Conservation (phyloP, 1,140 invertebrate species). For the Drosophila nebulosa region DNA sequence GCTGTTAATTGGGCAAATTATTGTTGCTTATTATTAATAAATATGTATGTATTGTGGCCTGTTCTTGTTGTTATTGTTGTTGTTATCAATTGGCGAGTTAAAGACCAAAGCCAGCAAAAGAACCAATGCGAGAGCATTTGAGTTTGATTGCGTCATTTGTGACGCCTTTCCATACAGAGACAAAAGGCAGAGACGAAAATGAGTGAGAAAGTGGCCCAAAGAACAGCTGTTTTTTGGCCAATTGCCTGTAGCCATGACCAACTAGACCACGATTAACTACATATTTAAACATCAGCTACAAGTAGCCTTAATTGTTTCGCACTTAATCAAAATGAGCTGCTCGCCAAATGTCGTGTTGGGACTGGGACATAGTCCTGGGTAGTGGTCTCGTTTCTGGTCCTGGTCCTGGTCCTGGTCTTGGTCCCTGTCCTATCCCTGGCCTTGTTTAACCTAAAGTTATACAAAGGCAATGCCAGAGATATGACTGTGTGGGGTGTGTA, state of each 20-base stretch:
- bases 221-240: slow-evolving; percentile 56
- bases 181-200: too few relatives aligned
- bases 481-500: slow-evolving; percentile 21
- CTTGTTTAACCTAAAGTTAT: slow-evolving; percentile 54
- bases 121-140: neutral
- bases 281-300: slow-evolving; percentile 60
- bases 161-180: slow-evolving; percentile 22
- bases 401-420: neutral
- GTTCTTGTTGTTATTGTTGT: too few relatives aligned
- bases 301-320: slow-evolving; percentile 74
- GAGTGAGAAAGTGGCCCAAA: neutral
- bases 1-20: slow-evolving; percentile 12
- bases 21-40: slow-evolving; percentile 17
- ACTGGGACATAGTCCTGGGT: slow-evolving; percentile 14
- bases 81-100: slow-evolving; percentile 12
- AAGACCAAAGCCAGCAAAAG: neutral
- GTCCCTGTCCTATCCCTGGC: slow-evolving; percentile 2
- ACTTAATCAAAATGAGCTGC: slow-evolving; percentile 78
- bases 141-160: slow-evolving; percentile 40
- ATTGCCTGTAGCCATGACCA: slow-evolving; percentile 1
- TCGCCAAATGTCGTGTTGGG: slow-evolving; percentile 8
- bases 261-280: slow-evolving; percentile 62
- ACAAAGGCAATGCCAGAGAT: slow-evolving; percentile 68
- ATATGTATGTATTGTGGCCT: slow-evolving; percentile 19
- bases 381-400: neutral